Base-by-base conservation (phyloP, 2,888 invertebrate species). In the Tiliacea citrago region DNA sequence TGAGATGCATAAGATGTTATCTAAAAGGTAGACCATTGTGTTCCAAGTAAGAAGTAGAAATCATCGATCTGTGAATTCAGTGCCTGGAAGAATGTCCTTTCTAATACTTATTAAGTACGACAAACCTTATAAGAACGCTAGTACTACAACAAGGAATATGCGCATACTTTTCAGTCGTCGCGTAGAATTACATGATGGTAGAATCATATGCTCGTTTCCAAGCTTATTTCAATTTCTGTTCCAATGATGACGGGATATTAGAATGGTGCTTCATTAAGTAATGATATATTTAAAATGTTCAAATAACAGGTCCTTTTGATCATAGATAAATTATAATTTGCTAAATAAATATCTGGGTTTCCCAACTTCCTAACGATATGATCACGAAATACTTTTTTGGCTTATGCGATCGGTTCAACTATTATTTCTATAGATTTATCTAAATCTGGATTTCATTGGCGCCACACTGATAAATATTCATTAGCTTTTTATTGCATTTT, bases 391-490 rank as follows among this genome's bases (percentile, higher is more conserved):
- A 35, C 9, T 60, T 51, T 68, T 71, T 68, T 29, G n/a, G 39
- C 16, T 35, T 58, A 69, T 57, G 49, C 8, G n/a, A 60, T 57
- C 29, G 0, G 5, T 45, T 29, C 21, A 12, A 72, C 12, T 2
- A 16, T 21, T 61, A 42, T 66, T 49, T 29, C 42, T 16, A 24
- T 24, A 9, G 1, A 47, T 58, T 53, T 47, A 53, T 47, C 21
- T 18, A 69, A 67, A 35, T 73, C 49, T 61, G 51, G 51, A 21
- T 51, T 18, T 58, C 53, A 53, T 55, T 68, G 29, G 63, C 60
- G 69, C 69, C 69, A 57, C n/a, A 58, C 18, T 68, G 12, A 67
- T 75, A 68, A 75, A 73, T 82, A 84, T 75, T 73, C 24, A 68
- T 82, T 21, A 69, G 51, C 0, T 13, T 70, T 82, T 73, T 73